These are phyloP conservation scores for Erethizon dorsatum DNA, from an alignment of 2,797 vertebrate species.

Conservation along the genomic window DNA sequence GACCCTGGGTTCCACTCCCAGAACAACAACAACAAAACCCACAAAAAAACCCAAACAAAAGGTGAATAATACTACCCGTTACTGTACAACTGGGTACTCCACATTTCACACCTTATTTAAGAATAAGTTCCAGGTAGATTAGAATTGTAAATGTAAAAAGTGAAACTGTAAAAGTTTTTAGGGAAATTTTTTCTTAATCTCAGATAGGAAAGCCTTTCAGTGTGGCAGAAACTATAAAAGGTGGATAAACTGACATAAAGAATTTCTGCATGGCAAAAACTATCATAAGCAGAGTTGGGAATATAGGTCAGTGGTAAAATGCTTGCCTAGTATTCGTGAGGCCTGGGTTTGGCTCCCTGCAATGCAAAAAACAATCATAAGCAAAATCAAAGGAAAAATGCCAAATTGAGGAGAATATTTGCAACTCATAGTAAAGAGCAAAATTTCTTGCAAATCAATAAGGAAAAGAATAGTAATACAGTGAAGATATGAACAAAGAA, in stretches of 20 bases:
- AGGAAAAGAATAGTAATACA: neutral
- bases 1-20: neutral
- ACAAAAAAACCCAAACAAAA: neutral
- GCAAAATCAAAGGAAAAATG: neutral
- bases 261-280: neutral
- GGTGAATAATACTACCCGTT: neutral
- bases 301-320: neutral
- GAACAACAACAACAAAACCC: neutral
- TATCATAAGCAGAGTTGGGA: neutral
- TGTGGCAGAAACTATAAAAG: neutral
- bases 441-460: neutral
- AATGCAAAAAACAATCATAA: neutral
- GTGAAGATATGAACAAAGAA: neutral
- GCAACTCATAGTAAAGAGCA: neutral
- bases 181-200: neutral
- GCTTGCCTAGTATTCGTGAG: neutral
- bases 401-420: neutral
- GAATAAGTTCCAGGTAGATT: conserved; percentile 16
- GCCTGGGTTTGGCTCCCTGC: neutral
- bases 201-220: neutral
- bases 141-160: neutral
- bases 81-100: neutral
- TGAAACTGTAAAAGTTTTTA: neutral
- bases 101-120: neutral
- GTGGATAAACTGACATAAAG: conserved; percentile 6